Base-by-base conservation (phyloP, 2,113 vertebrate genomes). In the Melanocharis versteri region DNA sequence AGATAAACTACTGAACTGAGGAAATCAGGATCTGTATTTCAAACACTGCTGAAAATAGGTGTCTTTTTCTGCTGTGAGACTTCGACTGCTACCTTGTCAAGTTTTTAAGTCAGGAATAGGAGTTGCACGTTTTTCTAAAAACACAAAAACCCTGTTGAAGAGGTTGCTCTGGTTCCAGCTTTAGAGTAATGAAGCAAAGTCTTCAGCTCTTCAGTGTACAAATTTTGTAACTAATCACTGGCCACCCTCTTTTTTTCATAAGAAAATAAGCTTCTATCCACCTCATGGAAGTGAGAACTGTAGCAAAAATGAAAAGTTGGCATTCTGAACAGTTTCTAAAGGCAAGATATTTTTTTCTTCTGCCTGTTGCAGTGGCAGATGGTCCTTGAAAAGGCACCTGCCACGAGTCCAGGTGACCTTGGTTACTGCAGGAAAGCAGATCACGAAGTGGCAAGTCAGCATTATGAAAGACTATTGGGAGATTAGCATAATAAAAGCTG, bases 401-500 rank as follows among this genome's bases (percentile, higher is more conserved):
- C 68, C 48, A 19, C 0, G 10, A 69, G 31, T 56, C 61, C 57
- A 53, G 76, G 50, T 94, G 95, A 89, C 95, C 88, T 97, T 80
- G 62, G 78, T 70, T 60, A 70, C 79, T 85, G 62, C 1, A 9
- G 85, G 82, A 93, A 94, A 80, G 79, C 44, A 87, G 91, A 47
- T 88, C 17, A 3, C 3, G 5, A n/a, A 69, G 48, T 83, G 86
- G 64, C 91, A 75, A 76, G 83, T 96, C 91, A 92, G 94, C 95
- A 54, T 35, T 71, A 77, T 47, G 71, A 70, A 96, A 90, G 94
- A 95, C 96, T 96, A 96, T 79, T 66, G 45, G 56, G 85, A 94
- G 96, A 93, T 97, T 95, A 94, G 40, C 4, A 1, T 66, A 61
- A 86, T 81, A 82, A 87, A 89, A 95, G n/a, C 57, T 45, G 71